Evolutionary conservation across 2,113 vertebrate genomes (phyloP).

Genomic region (Sinosuthora webbiana): DNA sequence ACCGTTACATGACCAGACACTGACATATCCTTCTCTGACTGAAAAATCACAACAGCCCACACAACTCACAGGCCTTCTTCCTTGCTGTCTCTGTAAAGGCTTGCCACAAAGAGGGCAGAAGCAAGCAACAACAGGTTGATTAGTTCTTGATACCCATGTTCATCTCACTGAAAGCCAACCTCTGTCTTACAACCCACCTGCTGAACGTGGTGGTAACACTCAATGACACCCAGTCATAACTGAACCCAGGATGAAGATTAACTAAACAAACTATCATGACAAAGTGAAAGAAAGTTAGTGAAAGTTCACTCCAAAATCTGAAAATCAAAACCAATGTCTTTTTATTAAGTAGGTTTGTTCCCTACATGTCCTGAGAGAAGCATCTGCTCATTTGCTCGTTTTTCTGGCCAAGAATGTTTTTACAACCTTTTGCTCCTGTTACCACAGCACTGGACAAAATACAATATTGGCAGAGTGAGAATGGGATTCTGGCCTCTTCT

Average conservation of each 20-base stretch:
- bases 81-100: background rate
- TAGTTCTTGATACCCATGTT: background rate
- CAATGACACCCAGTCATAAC: background rate
- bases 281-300: background rate
- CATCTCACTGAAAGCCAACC: background rate
- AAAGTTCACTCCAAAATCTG: background rate
- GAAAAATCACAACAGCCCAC: background rate
- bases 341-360: background rate
- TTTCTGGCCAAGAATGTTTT: background rate
- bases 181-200: background rate
- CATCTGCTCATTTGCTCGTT: background rate
- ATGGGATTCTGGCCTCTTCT: background rate
- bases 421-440: background rate
- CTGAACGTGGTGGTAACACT: background rate
- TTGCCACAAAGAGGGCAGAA: background rate
- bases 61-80: background rate
- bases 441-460: background rate
- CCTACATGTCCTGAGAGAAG: background rate
- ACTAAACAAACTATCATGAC: background rate
- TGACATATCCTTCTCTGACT: background rate
- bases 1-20: background rate
- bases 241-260: background rate
- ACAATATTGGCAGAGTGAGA: background rate
- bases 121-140: background rate
- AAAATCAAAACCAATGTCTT: background rate